Evolutionary conservation across 2,888 invertebrate species (phyloP).

Genomic region (Iphiclides podalirius): DNA sequence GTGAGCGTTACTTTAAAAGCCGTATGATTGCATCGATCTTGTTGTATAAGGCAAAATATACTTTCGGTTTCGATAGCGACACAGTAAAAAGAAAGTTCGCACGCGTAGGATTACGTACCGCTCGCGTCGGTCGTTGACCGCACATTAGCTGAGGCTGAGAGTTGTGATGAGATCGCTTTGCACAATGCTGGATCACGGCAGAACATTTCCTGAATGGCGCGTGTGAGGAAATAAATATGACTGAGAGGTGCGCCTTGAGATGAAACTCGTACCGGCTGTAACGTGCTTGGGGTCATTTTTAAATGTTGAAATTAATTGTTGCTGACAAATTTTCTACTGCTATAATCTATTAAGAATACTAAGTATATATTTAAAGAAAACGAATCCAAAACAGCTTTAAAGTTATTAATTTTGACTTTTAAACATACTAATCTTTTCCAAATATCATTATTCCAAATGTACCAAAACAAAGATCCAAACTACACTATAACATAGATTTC

Average conservation of each 20-base stretch:
- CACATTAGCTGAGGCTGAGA: slow-evolving; percentile 23
- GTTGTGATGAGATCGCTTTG: slow-evolving; percentile 15
- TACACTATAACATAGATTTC: too few species aligned
- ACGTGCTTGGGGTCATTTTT: neutral
- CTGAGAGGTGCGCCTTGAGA: slow-evolving; percentile 5
- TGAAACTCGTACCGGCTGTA: neutral
- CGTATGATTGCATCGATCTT: too few species aligned
- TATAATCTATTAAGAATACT: too few species aligned
- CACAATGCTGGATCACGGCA: slow-evolving; percentile 10
- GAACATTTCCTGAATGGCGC: slow-evolving; percentile 16
- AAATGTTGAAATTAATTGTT: too few species aligned
- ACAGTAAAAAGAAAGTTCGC: slow-evolving; percentile 51
- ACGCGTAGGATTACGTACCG: slow-evolving; percentile 67
- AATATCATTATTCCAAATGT: too few species aligned
- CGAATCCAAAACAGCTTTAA: too few species aligned
- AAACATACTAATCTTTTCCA: too few species aligned
- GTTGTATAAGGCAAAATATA: slow-evolving; percentile 25
- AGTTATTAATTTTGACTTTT: too few species aligned
- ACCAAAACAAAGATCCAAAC: too few species aligned
- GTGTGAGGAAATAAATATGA: slow-evolving; percentile 8
- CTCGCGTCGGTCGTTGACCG: slow-evolving; percentile 57
- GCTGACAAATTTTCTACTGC: too few species aligned
- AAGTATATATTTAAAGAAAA: too few species aligned
- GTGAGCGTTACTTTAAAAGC: too few species aligned
- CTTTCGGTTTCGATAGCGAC: slow-evolving; percentile 70